These are phyloP conservation scores for Drosophila simulans DNA, from an alignment of 1,140 invertebrate genomes.

Conservation along the genomic window DNA sequence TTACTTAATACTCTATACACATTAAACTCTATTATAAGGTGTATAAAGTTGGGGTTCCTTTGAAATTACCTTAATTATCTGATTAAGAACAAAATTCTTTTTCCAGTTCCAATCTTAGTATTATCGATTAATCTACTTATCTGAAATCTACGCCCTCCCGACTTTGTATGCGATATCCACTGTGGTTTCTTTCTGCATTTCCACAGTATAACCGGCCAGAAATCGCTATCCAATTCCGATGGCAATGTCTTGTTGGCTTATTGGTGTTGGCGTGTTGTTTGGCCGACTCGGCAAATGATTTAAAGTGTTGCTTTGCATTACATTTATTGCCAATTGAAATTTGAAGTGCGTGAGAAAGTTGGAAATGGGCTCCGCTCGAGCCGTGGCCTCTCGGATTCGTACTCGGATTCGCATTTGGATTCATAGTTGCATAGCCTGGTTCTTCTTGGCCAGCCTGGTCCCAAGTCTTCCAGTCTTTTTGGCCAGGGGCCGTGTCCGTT, in stretches of 20 bases:
- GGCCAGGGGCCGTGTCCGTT: constrained; percentile 49
- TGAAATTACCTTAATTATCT: too few relatives aligned
- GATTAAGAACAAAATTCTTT: too few relatives aligned
- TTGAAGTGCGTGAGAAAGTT: constrained; percentile 85
- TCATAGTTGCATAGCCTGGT: constrained; percentile 36
- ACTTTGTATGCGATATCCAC: constrained; percentile 7
- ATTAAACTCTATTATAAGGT: too few relatives aligned
- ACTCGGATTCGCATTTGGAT: constrained; percentile 9
- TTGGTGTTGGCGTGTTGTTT: constrained; percentile 77
- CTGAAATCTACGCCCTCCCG: not conserved
- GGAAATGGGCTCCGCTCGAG: constrained; percentile 60
- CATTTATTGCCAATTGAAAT: constrained; percentile 85
- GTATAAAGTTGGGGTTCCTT: too few relatives aligned
- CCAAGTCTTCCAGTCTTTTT: constrained; percentile 40
- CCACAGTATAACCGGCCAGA: constrained; percentile 28
- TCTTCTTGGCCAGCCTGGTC: constrained; percentile 17
- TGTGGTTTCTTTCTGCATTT: constrained; percentile 27
- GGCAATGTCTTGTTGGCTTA: constrained; percentile 58
- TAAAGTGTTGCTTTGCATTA: constrained; percentile 85
- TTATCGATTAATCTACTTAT: not conserved
- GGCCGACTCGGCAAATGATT: constrained; percentile 78
- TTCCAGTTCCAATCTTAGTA: too few relatives aligned
- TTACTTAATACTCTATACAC: too few relatives aligned
- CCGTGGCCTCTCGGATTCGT: constrained; percentile 6
- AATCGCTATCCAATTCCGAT: constrained; percentile 46